Evolutionary conservation across 2,797 vertebrate genomes (phyloP), one percentile per base, ranked within the genome.

Genomic region (Apogon hyalosoma): DNA sequence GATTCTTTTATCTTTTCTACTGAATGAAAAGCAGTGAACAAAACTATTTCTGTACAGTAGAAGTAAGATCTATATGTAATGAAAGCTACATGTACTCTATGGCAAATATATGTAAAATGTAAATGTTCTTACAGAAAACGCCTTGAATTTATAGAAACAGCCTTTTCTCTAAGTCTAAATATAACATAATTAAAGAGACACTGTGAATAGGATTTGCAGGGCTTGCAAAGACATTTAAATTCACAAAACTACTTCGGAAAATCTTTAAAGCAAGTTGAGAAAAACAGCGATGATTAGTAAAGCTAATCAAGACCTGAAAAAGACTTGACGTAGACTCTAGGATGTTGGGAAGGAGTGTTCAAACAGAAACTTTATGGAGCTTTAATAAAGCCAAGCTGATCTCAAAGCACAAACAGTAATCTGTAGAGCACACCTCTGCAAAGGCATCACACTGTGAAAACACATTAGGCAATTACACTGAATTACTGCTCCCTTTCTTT

Each of bases 341-440:
- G 19, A 11, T 7, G 13, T 38, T 41, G 11, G 14, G 28, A 49
- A 46, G 15, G 6, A 28, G 52, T n/a, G 11, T 46, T 15, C 43
- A 18, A 16, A 11, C 0, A 43, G 7, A 61, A 66, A 63, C n/a
- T 9, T 7, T 18, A 6, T 48, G 19, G 50, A 42, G 45, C n/a
- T 41, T 24, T 28, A 53, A 77, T 47, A 19, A 52, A 63, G 61
- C 53, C 46, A 39, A 63, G 16, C 11, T 43, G 38, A 60, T 60
- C 43, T 73, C 18, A 62, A 60, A 46, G 59, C 57, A 67, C 2
- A 0, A 40, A 56, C 46, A 31, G 24, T 55, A 2, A 62, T 41
- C 16, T 31, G 15, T 16, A 11, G 56, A 33, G n/a, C 6, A 42
- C 60, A 4, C 16, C 8, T 63, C 36, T 61, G 38, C 12, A 36